Conservation (phyloP, 2,888 invertebrate species). For the Parnassius smintheus region DNA sequence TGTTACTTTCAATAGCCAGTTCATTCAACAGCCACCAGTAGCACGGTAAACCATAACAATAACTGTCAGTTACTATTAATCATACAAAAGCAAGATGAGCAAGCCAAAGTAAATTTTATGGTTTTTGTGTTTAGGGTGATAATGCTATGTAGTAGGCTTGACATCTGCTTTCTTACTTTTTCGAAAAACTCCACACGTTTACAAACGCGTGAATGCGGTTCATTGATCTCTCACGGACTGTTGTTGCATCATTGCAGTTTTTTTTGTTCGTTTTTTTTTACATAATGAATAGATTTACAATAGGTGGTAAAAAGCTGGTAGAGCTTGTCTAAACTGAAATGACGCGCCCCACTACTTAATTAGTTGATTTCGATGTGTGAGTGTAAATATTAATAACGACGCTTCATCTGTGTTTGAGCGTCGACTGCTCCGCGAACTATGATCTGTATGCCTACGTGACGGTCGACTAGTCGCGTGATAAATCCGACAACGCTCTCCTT, state of each 20-base stretch:
- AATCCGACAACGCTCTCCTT: too few relatives aligned
- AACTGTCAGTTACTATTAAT: conserved; percentile 34
- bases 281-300: neutral
- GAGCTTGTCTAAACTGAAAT: too few relatives aligned
- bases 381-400: too few relatives aligned
- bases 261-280: conserved; percentile 8
- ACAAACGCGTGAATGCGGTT: conserved; percentile 20
- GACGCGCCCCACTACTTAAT: too few relatives aligned
- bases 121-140: conserved; percentile 1
- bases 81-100: conserved; percentile 2
- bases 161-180: conserved; percentile 16
- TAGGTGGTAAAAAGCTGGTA: too few relatives aligned
- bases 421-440: too few relatives aligned
- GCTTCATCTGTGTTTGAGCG: too few relatives aligned
- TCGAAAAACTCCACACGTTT: conserved; percentile 6
- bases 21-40: conserved; percentile 18
- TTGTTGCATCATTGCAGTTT: conserved; percentile 9
- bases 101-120: conserved; percentile 18
- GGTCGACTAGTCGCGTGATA: too few relatives aligned
- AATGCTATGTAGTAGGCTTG: neutral
- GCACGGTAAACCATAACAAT: conserved; percentile 28
- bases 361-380: too few relatives aligned
- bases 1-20: conserved; percentile 27
- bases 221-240: conserved; percentile 12
- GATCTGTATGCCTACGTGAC: too few relatives aligned